Evolutionary conservation across 1,140 invertebrate genomes (phyloP), one percentile per base, ranked within the genome.

Genomic region (Bombus turneri): DNA sequence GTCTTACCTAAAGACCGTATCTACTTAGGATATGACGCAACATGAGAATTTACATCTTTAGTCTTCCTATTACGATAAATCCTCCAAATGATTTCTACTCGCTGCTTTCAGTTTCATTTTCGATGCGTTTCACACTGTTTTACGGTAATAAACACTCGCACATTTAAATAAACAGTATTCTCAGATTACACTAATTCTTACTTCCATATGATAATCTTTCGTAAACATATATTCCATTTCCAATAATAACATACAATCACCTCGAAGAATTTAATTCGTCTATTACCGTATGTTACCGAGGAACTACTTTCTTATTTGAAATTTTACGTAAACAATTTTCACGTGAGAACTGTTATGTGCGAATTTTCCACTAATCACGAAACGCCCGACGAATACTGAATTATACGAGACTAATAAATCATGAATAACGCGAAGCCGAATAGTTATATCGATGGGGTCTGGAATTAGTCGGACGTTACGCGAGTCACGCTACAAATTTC

Each of bases 1-100:
- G 83, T 84, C 76, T 79, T 72, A 72, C 83, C 83, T 79, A 84
- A 84, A 84, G 34, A 71, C 74, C 74, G 66, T 71, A 69, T 78
- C 74, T 71, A 78, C 75, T 84, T 71, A 71, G 53, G 37, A 84
- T 76, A 68, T 76, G 72, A 78, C 77, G 75, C 82, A 78, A 84
- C 82, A 13, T 6, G 47, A 25, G 64, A 41, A 84, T 47, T 77
- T 34, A 41, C 25, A 68, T 47, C 83, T n/a, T 43, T 22, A 18
- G n/a, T 62, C 28, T 57, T 22, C 37, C 66, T n/a, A 78, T 69
- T 72, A 62, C n/a, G 31, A 71, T 84, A 72, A 84, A 84, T 84
- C 66, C 57, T 4, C 3, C 1, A 28, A 62, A 83, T 59, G 43
- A 76, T 68, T 68, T 31, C 37, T 9, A 37, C 2, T 22, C 31